phyloP scores from a whole-genome alignment of 2,113 vertebrate species.

The Anarhynchus alexandrinus region DNA sequence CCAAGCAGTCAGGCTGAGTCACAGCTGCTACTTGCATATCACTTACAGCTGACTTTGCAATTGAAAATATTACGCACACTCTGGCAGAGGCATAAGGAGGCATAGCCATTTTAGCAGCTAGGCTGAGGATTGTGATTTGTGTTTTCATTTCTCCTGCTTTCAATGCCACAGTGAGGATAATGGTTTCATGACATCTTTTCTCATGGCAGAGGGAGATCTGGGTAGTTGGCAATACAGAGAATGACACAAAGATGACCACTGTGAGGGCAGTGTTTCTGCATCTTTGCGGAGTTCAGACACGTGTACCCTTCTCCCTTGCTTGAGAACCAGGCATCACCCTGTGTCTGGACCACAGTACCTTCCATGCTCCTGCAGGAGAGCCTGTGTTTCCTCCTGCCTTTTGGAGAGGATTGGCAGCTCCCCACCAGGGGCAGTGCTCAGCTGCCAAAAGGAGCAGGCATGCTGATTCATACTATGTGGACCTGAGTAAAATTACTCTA shows the following conservation, averaged over 20 bases:
- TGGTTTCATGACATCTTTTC: background rate
- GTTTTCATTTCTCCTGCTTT: background rate
- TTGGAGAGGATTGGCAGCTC: background rate
- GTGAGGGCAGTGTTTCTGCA: background rate
- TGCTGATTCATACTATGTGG: background rate
- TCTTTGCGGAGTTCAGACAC: background rate
- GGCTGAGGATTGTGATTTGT: background rate
- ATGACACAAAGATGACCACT: background rate
- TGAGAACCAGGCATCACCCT: background rate
- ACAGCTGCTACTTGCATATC: background rate
- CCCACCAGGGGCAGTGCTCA: fast-evolving
- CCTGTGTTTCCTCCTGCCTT: background rate
- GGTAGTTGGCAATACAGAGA: background rate
- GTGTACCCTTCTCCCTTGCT: fast-evolving
- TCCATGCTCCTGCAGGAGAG: background rate
- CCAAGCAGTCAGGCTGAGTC: background rate
- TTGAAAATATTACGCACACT: fast-evolving
- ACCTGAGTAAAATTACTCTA: background rate
- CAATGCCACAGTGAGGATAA: background rate
- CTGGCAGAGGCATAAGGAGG: background rate
- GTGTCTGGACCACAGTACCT: background rate
- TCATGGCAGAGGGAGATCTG: fast-evolving
- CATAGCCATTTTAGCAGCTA: background rate
- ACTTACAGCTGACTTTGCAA: background rate
- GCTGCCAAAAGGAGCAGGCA: fast-evolving